These are phyloP conservation scores for Cylas formicarius DNA, from an alignment of 1,140 invertebrate species.

Conservation along the genomic window DNA sequence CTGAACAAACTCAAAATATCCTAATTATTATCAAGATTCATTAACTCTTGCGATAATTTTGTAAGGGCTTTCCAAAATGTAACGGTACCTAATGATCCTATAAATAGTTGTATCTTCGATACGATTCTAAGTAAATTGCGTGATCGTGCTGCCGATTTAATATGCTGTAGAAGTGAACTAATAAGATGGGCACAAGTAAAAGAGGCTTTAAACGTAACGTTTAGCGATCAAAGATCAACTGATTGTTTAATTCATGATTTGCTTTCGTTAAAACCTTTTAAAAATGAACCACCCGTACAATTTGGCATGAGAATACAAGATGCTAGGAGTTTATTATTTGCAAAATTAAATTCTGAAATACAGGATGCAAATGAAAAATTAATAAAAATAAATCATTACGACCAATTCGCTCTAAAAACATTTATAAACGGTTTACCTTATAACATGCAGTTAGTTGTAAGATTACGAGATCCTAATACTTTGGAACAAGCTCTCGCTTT, in stretches of 20 bases:
- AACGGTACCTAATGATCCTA: conserved; percentile 1
- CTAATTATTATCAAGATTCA: conserved; percentile 10
- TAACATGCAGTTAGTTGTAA: conserved; percentile 13
- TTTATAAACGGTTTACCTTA: conserved; percentile 15
- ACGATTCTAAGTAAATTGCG: conserved; percentile 22
- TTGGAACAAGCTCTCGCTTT: conserved; percentile 17
- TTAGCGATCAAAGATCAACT: conserved; percentile 23
- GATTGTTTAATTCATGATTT: conserved; percentile 27
- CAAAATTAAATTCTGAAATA: conserved; percentile 21
- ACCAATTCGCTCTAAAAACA: conserved; percentile 18
- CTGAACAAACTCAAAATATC: conserved; percentile 11
- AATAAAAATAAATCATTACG: conserved; percentile 12
- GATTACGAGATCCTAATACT: conserved; percentile 12
- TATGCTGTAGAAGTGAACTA: conserved; percentile 22
- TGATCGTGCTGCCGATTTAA: conserved; percentile 19
- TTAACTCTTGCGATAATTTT: conserved; percentile 10
- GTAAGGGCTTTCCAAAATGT: conserved; percentile 5
- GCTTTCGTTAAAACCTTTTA: conserved; percentile 18
- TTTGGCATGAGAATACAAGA: conserved; percentile 26
- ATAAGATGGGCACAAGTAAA: conserved; percentile 21
- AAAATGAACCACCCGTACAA: conserved; percentile 19
- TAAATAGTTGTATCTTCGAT: conserved; percentile 16
- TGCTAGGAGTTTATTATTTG: conserved; percentile 16
- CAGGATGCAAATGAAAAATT: conserved; percentile 5
- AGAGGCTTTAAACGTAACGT: conserved; percentile 16